These are phyloP conservation scores for Nyctibius grandis DNA, from an alignment of 2,797 vertebrate species.

Conservation along the genomic window DNA sequence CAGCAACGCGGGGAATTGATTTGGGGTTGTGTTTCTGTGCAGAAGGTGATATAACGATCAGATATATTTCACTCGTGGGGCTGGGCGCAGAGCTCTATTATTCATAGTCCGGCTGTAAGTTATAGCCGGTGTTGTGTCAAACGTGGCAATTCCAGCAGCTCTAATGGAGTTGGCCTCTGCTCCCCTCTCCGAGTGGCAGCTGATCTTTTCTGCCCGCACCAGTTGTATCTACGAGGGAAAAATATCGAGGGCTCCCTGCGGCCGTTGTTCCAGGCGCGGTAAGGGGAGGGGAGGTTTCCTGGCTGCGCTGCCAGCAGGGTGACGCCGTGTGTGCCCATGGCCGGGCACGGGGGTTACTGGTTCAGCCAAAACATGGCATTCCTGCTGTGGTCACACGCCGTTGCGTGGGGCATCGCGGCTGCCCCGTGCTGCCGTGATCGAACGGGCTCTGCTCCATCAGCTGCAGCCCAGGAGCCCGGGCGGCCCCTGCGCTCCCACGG, in stretches of 20 bases:
- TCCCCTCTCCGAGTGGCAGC: slow-evolving; percentile 38
- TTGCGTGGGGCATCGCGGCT: rapidly evolving
- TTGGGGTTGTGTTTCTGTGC: slow-evolving; percentile 12
- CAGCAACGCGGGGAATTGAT: slow-evolving; percentile 41
- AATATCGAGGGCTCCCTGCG: not conserved
- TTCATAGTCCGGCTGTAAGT: slow-evolving; percentile 56
- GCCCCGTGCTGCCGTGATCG: rapidly evolving
- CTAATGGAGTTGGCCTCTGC: slow-evolving; percentile 70
- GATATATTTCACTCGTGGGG: slow-evolving; percentile 42
- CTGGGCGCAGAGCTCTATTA: slow-evolving; percentile 59
- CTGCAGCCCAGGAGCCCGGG: not conserved
- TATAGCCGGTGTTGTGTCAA: slow-evolving; percentile 62
- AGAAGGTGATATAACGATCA: slow-evolving; percentile 14
- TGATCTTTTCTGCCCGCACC: slow-evolving; percentile 56
- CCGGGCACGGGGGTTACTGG: rapidly evolving
- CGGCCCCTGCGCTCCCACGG: rapidly evolving
- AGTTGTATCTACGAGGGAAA: slow-evolving; percentile 17
- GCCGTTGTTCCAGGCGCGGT: not conserved
- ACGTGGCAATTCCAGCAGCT: slow-evolving; percentile 67
- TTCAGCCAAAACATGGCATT: not conserved
- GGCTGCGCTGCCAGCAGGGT: rapidly evolving
- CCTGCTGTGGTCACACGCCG: rapidly evolving
- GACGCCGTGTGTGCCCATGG: rapidly evolving
- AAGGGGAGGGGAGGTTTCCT: not conserved
- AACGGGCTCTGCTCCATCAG: rapidly evolving